Base-by-base conservation (phyloP, 2,888 invertebrate species). In the Acronicta leporina region DNA sequence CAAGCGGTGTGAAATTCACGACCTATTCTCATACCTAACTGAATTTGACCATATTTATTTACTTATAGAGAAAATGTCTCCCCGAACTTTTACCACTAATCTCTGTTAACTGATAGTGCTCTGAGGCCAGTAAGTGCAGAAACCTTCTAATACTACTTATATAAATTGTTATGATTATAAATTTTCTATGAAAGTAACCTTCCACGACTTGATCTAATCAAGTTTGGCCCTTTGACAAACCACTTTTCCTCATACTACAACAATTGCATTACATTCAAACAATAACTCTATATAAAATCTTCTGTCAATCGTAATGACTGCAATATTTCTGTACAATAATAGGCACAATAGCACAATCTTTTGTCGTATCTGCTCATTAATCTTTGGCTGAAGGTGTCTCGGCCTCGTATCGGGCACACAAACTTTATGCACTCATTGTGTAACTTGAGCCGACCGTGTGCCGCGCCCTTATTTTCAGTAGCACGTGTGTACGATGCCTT, bases 341-440 rank as follows among this genome's bases (percentile, higher is more conserved):
- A 46, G 42, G 38, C 14, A 44, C 27, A 56, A 40, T 52, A 45
- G 38, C 13, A 35, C 20, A 56, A 40, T 57, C 42, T 55, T 15
- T 8, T 15, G 46, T 45, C 70, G n/a, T 54, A 73, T 66, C 72
- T 73, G 66, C 27, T n/a, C n/a, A 52, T 44, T 64, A 63, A 61
- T 77, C 75, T 67, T 40, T 63, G 62, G 4, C n/a, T 30, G 14
- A 49, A 54, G 14, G 14, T 10, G 55, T 20, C 38, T 43, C 64
- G 73, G 71, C 76, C 76, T 79, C 76, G 73, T 10, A 25, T 15
- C 30, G 40, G 61, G 67, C 63, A 67, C 66, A 68, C 66, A 68
- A 72, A 76, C 57, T 63, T 66, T 68, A 65, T 63, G 64, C 62
- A 71, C 51, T 56, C 67, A 60, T 79, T 80, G 71, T 71, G 76